Base-by-base conservation (phyloP, 2,797 vertebrate genomes). In the Sebastes elongatus region DNA sequence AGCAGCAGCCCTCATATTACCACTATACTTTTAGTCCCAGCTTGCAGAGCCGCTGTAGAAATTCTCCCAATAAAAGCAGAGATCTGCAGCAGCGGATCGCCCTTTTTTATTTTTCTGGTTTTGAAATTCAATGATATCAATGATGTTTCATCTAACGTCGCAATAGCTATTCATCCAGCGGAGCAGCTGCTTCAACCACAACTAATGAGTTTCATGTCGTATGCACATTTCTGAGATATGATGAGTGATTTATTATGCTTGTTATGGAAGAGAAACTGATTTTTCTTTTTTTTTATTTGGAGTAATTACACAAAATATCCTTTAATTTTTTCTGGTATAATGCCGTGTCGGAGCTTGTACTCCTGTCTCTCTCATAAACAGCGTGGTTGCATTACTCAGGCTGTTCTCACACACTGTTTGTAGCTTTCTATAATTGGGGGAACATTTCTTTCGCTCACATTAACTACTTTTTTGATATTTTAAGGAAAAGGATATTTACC, bases 161-260 rank as follows among this genome's bases (percentile, higher is more conserved):
- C 65, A 71, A 42, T 63, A 78, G 78, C 81, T 86, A 83, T 89
- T 91, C 86, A 92, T 89, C 85, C 73, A 38, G 82, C 74, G 6
- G 83, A 86, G 86, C 85, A 82, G 85, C 90, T 89, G 89, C 84
- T 88, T 88, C 82, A 88, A 78, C 83, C 87, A 76, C 85, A 74
- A 57, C 82, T 92, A 92, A 93, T 89, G 86, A 90, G 67, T 90
- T 91, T 88, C 84, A 82, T 88, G 88, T 90, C 35, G 9, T 77
- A 81, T 78, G 87, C 64, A 23, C 82, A 86, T 94, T 93, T 88
- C 84, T 76, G 59, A 81, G 79, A 90, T 89, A 85, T 71, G 82
- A 80, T 46, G 32, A 84, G 75, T 90, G 87, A 90, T 92, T 86
- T 77, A 82, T 91, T 82, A 74, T 61, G 72, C 81, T 85, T 82